phyloP scores from a whole-genome alignment of 1,140 invertebrate species.

The Cydia splendana region DNA sequence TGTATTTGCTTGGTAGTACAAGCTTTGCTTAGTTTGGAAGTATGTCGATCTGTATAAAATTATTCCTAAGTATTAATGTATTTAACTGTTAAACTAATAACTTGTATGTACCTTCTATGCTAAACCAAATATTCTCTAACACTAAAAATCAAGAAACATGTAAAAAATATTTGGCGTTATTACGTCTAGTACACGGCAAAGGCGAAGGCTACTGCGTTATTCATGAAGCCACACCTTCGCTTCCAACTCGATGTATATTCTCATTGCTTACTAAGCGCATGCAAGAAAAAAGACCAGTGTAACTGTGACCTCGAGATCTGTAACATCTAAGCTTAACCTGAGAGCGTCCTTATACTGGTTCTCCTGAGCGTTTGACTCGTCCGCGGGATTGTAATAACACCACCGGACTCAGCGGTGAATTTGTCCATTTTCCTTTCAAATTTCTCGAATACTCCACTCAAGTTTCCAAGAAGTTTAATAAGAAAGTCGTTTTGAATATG shows the following conservation, averaged over 20 bases:
- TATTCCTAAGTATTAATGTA: too few relatives aligned
- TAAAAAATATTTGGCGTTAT: constrained; percentile 60
- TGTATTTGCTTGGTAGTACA: too few relatives aligned
- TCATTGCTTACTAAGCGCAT: background rate
- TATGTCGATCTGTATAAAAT: too few relatives aligned
- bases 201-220: constrained; percentile 63
- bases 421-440: constrained; percentile 55
- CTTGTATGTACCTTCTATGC: background rate
- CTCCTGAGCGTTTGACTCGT: constrained; percentile 21
- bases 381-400: background rate
- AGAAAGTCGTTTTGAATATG: constrained; percentile 25
- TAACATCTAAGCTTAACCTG: too few relatives aligned
- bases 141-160: constrained; percentile 47
- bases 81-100: background rate
- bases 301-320: background rate
- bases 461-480: constrained; percentile 32
- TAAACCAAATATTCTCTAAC: constrained; percentile 27
- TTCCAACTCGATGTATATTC: constrained; percentile 38
- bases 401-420: constrained; percentile 50
- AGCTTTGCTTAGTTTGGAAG: too few relatives aligned
- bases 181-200: constrained; percentile 56
- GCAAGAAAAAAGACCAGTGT: background rate
- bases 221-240: constrained; percentile 57
- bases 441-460: constrained; percentile 49
- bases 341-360: constrained; percentile 27